A percentile compares a stretch with the other conserved stretches of the same genome.
Evolutionary conservation across 2,888 invertebrate species (phyloP).

Genomic region (Ichneumoninae sp.): DNA sequence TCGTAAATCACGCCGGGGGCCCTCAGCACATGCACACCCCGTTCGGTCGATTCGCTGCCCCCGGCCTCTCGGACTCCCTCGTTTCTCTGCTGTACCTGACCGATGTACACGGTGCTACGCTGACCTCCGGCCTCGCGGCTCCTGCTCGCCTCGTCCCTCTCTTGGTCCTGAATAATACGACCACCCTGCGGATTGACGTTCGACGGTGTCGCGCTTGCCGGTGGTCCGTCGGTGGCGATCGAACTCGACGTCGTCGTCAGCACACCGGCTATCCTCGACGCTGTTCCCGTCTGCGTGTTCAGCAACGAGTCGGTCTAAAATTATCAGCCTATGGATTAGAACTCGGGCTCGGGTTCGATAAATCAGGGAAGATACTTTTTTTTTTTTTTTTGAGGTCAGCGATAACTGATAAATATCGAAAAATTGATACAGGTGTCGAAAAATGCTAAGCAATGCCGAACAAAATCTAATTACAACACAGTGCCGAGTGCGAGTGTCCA

Average conservation of each 20-base stretch:
- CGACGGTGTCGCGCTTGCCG: constrained; percentile 74
- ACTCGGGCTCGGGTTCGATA: not conserved
- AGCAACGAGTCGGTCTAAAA: constrained; percentile 75
- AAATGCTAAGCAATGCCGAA: constrained; percentile 57
- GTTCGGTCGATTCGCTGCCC: not conserved
- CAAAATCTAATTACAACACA: constrained; percentile 43
- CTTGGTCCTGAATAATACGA: constrained; percentile 79
- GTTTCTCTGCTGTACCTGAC: constrained; percentile 78
- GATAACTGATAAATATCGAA: constrained; percentile 60
- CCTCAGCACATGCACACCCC: not conserved
- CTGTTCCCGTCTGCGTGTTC: constrained; percentile 72
- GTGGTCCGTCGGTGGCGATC: constrained; percentile 65
- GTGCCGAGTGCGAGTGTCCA: constrained; percentile 59
- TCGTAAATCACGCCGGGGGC: constrained; percentile 71
- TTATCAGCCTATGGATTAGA: constrained; percentile 36
- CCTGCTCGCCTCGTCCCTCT: constrained; percentile 79
- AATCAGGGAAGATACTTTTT: not conserved
- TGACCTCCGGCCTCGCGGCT: constrained; percentile 80
- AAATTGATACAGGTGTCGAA: constrained; percentile 66
- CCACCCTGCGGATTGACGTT: constrained; percentile 77
- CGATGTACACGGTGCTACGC: constrained; percentile 81
- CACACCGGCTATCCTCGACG: constrained; percentile 55
- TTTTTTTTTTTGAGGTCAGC: not conserved
- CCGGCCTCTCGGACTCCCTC: constrained; percentile 25
- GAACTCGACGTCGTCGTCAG: constrained; percentile 55